Conservation (phyloP, 2,113 vertebrate genomes). For the Ctenodactylus gundi region DNA sequence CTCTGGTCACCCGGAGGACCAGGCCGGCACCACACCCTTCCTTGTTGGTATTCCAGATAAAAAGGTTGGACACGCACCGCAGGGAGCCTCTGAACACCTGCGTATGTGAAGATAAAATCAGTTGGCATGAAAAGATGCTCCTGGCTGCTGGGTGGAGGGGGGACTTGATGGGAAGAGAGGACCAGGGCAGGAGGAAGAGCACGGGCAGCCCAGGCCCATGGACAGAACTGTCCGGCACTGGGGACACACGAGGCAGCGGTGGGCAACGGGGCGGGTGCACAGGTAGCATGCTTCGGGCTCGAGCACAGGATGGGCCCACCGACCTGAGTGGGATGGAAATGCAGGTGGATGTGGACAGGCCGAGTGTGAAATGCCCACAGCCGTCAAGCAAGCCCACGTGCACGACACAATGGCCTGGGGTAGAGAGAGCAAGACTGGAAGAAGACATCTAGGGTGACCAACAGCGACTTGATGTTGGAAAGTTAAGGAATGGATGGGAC, state of each 20-base stretch:
- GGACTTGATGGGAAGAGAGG: not conserved
- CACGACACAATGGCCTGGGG: not conserved
- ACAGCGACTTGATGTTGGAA: not conserved
- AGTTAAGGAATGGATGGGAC: not conserved
- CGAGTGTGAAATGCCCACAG: not conserved
- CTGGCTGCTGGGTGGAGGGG: not conserved
- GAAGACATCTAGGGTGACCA: not conserved
- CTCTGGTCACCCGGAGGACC: not conserved
- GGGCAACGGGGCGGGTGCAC: no score
- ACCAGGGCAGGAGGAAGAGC: no score
- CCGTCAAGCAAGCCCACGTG: rapidly evolving
- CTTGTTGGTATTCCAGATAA: not conserved
- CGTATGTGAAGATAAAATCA: not conserved
- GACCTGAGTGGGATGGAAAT: not conserved
- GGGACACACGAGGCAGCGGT: no score
- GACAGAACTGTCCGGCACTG: no score
- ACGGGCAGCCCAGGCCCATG: not conserved
- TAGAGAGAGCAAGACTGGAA: not conserved
- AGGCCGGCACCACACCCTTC: rapidly evolving
- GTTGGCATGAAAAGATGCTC: not conserved
- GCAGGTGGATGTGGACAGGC: not conserved
- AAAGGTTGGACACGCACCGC: not conserved
- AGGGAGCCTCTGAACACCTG: not conserved
- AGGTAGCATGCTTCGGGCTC: no score
- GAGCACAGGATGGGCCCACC: not conserved